These are phyloP conservation scores for Trilocha varians DNA, from an alignment of 2,888 invertebrate genomes.

Conservation along the genomic window DNA sequence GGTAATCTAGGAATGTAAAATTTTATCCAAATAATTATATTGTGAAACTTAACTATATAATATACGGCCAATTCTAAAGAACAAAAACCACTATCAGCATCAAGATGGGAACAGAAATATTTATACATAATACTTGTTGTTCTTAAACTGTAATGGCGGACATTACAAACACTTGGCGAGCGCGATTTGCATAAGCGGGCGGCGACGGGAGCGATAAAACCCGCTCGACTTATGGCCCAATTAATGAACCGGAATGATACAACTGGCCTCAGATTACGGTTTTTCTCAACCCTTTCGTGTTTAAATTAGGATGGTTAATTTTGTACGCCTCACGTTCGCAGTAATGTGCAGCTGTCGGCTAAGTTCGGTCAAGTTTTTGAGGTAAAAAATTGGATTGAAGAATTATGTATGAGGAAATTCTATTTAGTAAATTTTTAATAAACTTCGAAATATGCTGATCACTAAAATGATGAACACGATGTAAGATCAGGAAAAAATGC, in stretches of 20 bases:
- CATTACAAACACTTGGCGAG: slow-evolving; percentile 61
- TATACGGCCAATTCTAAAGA: too few species aligned
- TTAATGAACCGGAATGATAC: slow-evolving; percentile 64
- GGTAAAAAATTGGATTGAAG: too few species aligned
- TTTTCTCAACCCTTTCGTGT: slow-evolving; percentile 29
- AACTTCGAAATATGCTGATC: too few species aligned
- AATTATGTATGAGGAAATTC: too few species aligned
- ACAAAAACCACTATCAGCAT: background rate
- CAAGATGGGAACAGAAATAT: background rate
- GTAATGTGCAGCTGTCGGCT: slow-evolving; percentile 4
- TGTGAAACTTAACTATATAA: too few species aligned
- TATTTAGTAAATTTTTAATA: too few species aligned
- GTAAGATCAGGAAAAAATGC: too few species aligned
- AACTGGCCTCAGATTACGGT: slow-evolving; percentile 41
- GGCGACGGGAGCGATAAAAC: slow-evolving; percentile 13
- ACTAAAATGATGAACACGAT: too few species aligned
- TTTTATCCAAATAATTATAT: too few species aligned
- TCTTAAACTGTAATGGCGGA: slow-evolving; percentile 67
- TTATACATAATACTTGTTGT: slow-evolving; percentile 27
- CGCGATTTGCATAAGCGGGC: slow-evolving; percentile 62
- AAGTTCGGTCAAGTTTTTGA: too few species aligned
- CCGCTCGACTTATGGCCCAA: slow-evolving; percentile 52
- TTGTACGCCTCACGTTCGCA: background rate
- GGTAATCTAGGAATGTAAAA: too few species aligned
- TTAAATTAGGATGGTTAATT: slow-evolving; percentile 6